These are phyloP conservation scores for Pangasianodon hypophthalmus DNA, from an alignment of 2,113 vertebrate species.

Conservation along the genomic window DNA sequence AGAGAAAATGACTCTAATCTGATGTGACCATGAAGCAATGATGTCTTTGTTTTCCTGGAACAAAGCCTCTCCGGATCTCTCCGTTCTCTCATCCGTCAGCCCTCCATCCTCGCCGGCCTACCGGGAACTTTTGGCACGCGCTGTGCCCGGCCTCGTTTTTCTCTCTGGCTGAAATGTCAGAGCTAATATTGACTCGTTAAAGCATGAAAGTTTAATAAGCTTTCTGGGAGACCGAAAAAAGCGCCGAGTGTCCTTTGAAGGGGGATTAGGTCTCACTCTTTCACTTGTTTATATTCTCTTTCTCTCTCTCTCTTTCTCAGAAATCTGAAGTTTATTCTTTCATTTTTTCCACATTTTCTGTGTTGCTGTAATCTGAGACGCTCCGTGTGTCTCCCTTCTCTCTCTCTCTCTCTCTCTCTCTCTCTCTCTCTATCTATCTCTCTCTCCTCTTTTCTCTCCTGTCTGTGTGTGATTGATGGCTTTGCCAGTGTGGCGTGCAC, in stretches of 20 bases:
- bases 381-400: constrained; percentile 13
- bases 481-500: constrained; percentile 66
- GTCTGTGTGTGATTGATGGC: constrained; percentile 66
- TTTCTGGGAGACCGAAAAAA: constrained; percentile 59
- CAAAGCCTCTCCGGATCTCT: constrained; percentile 1
- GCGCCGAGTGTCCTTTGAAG: constrained; percentile 58
- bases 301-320: constrained; percentile 40
- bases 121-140: constrained; percentile 55
- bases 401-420: constrained; percentile 25
- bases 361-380: constrained; percentile 45
- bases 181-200: constrained; percentile 74
- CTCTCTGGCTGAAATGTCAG: constrained; percentile 67
- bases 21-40: background rate
- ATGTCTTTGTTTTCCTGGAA: constrained; percentile 37
- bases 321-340: constrained; percentile 9
- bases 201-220: constrained; percentile 74
- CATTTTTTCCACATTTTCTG: background rate
- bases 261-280: constrained; percentile 54
- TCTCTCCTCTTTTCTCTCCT: constrained; percentile 29
- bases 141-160: constrained; percentile 47
- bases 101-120: constrained; percentile 28
- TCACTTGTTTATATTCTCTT: constrained; percentile 32
- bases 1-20: background rate
- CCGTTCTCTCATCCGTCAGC: constrained; percentile 10
- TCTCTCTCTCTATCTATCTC: background rate